Conservation (phyloP, 1,140 invertebrate species). For the Neodiprion pinetum region DNA sequence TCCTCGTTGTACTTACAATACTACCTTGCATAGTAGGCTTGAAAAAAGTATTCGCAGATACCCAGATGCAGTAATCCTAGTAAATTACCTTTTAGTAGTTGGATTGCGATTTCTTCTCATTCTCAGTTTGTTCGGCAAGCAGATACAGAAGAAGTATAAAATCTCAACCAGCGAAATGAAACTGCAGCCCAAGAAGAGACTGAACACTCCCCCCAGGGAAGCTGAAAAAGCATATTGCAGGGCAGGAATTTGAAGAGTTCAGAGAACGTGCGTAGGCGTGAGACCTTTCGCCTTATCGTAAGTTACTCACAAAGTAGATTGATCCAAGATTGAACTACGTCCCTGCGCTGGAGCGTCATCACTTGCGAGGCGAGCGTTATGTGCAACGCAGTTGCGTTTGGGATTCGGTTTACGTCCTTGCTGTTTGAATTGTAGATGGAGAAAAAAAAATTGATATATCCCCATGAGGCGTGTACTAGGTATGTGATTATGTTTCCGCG, state of each 20-base stretch:
- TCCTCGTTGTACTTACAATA: no score
- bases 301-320: conserved; percentile 51
- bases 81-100: neutral
- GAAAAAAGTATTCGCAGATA: no score
- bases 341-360: conserved; percentile 65
- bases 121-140: conserved; percentile 7
- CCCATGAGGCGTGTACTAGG: conserved; percentile 21
- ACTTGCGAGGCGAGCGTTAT: conserved; percentile 69
- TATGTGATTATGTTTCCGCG: conserved; percentile 42
- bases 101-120: neutral
- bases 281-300: neutral
- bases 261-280: no score
- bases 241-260: no score
- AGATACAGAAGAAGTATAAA: conserved; percentile 49
- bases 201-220: conserved; percentile 61
- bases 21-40: no score
- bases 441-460: conserved; percentile 36
- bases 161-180: conserved; percentile 59
- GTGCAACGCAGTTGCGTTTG: conserved; percentile 66
- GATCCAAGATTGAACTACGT: conserved; percentile 58
- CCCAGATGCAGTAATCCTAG: no score
- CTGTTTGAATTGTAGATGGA: conserved; percentile 41
- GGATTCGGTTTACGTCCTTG: conserved; percentile 45
- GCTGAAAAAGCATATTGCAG: conserved; percentile 46
- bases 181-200: conserved; percentile 61